Conservation (phyloP, 2,888 invertebrate species). For the Spodoptera picta region DNA sequence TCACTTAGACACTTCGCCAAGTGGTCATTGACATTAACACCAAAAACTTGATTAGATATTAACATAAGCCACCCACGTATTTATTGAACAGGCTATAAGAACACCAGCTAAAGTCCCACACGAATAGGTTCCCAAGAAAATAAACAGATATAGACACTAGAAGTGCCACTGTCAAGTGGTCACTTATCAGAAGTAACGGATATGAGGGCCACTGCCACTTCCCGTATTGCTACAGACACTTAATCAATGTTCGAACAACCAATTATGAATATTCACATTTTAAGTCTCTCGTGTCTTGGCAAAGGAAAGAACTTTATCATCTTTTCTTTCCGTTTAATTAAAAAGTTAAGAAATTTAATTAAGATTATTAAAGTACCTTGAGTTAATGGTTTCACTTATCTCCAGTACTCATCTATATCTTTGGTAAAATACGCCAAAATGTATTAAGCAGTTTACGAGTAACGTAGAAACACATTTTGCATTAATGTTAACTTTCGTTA, state of each 20-base stretch:
- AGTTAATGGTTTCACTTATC: no score
- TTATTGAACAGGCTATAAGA: conserved; percentile 2
- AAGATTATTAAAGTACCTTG: no score
- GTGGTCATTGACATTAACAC: conserved; percentile 4
- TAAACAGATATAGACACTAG: conserved; percentile 13
- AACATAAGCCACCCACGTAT: conserved; percentile 1
- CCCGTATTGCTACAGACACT: conserved; percentile 31
- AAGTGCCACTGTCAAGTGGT: conserved; percentile 29
- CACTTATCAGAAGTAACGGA: conserved; percentile 49
- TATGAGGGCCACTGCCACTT: conserved; percentile 36
- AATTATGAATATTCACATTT: conserved; percentile 3
- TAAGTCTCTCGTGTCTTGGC: no score
- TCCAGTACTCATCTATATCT: no score
- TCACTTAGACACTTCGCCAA: neutral
- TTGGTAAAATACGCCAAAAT: neutral
- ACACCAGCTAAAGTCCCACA: neutral
- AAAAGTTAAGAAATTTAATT: no score
- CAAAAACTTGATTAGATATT: conserved; percentile 2
- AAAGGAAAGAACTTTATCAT: no score
- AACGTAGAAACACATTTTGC: no score
- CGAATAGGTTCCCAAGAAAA: conserved; percentile 11
- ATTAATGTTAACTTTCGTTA: no score
- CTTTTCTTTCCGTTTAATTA: no score
- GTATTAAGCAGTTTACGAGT: neutral
- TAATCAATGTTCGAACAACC: conserved; percentile 36